Evolutionary conservation across 2,888 invertebrate genomes (phyloP), one percentile per base, ranked within the genome.

Genomic region (Eutolmus rufibarbis): DNA sequence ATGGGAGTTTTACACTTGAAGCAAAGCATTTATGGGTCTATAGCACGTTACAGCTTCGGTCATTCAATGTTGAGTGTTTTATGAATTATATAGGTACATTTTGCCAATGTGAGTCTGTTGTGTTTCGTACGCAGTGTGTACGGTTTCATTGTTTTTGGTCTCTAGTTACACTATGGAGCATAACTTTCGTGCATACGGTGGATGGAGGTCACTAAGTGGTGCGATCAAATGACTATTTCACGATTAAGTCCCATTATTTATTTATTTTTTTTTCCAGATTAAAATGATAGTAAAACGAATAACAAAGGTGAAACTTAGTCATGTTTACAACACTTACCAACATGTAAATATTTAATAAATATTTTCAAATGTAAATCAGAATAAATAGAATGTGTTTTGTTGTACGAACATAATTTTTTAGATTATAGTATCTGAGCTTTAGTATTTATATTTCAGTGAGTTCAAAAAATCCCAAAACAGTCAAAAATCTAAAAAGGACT

Each of bases 11-110:
- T 82, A 82, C 23, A 82, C 31, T 82, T 57, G 51, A 82, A 82
- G 82, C 82, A 82, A 82, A 82, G 82, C 82, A 82, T 79, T 51
- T 51, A 79, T 82, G 82, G 82, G 37, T 82, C 76, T 40, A 76
- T 76, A 76, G 76, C 76, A 76, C 76, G 40, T 76, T 76, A 37
- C 40, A 76, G 76, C 76, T 76, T 76, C 76, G 76, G 34, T 76
- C 76, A 76, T 76, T 66, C 66, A 66, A 66, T 66, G 66, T 66
- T 23, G 66, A 66, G 66, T 66, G 66, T 66, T 66, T 66, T 66
- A 66, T 66, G 66, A 66, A 66, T 66, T 23, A 9, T 66, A 46
- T 46, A 14, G 40, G 0, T 46, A 66, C 66, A 66, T 23, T 66
- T 66, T 66, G 28, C 9, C 23, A 66, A 66, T 66, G 23, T 66